Percentiles rank a stretch among this genome's conserved stretches.
Conservation (phyloP, 2,888 invertebrate species). For the Drosophila lacicola region DNA sequence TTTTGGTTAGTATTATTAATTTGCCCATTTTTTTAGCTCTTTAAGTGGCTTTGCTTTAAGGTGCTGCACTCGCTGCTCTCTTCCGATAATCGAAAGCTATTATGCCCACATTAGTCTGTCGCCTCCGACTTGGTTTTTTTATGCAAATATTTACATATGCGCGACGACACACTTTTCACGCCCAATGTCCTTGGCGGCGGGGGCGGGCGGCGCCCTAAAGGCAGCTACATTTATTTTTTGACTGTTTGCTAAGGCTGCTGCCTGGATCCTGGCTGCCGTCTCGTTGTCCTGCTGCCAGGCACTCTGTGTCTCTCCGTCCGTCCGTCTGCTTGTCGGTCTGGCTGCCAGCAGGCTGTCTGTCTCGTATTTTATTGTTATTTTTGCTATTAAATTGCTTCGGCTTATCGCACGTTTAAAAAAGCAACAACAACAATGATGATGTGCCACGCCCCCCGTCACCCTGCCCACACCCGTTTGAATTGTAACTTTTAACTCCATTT, state of each 20-base stretch:
- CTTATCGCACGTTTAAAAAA: constrained; percentile 80
- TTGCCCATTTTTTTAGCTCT: background rate
- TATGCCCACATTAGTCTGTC: constrained; percentile 74
- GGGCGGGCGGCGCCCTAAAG: constrained; percentile 26
- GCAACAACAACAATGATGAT: constrained; percentile 52
- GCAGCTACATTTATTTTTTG: constrained; percentile 69
- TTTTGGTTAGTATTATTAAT: too few species aligned
- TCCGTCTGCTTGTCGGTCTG: constrained; percentile 16
- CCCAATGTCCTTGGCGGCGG: constrained; percentile 55
- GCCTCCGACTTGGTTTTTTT: constrained; percentile 52
- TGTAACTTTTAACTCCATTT: constrained; percentile 81
- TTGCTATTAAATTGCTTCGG: constrained; percentile 81
- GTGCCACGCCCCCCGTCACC: constrained; percentile 21
- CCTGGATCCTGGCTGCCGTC: constrained; percentile 10
- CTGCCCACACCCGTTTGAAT: constrained; percentile 58
- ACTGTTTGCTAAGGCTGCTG: constrained; percentile 61
- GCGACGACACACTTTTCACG: constrained; percentile 61
- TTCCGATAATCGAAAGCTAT: constrained; percentile 80
- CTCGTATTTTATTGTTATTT: constrained; percentile 80
- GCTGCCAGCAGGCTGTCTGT: constrained; percentile 45
- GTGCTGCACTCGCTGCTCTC: background rate
- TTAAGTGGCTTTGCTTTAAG: constrained; percentile 33
- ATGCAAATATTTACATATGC: constrained; percentile 80
- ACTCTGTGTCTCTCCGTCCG: background rate
- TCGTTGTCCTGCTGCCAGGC: background rate